These are phyloP conservation scores for Sycobia sp. DNA, from an alignment of 1,140 invertebrate species.

Conservation along the genomic window DNA sequence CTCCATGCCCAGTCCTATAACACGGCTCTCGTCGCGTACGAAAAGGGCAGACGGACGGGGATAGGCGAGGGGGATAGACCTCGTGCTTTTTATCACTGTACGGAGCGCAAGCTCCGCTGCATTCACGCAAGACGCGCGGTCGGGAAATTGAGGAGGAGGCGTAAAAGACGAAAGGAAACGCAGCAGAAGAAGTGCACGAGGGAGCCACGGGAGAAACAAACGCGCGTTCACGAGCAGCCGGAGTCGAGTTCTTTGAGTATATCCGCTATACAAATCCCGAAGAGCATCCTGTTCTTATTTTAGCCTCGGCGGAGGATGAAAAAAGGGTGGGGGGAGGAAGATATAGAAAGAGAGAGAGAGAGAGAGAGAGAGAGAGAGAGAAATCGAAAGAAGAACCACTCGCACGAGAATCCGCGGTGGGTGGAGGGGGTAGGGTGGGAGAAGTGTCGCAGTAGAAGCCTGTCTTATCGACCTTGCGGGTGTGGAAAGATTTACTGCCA, in stretches of 20 bases:
- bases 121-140: too few relatives aligned
- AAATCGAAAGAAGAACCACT: too few relatives aligned
- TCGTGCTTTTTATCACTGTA: slow-evolving; percentile 5
- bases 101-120: slow-evolving; percentile 19
- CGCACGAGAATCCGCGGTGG: too few relatives aligned
- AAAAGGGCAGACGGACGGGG: neutral
- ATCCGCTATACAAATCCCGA: slow-evolving; percentile 24
- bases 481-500: slow-evolving; percentile 32
- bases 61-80: slow-evolving; percentile 4
- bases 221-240: slow-evolving; percentile 7
- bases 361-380: neutral
- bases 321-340: neutral
- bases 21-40: too few relatives aligned
- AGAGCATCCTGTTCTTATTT: slow-evolving; percentile 31
- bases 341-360: neutral
- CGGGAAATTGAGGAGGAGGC: too few relatives aligned
- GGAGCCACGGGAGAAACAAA: slow-evolving; percentile 8
- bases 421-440: neutral
- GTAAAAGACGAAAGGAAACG: neutral
- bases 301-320: slow-evolving; percentile 12
- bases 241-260: slow-evolving; percentile 20
- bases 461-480: slow-evolving; percentile 34
- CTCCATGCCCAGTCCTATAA: neutral
- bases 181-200: neutral
- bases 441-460: slow-evolving; percentile 29